A percentile compares a stretch with the other conserved stretches of the same genome.
phyloP scores from a whole-genome alignment of 1,140 invertebrate species.

The Monochamus saltuarius region DNA sequence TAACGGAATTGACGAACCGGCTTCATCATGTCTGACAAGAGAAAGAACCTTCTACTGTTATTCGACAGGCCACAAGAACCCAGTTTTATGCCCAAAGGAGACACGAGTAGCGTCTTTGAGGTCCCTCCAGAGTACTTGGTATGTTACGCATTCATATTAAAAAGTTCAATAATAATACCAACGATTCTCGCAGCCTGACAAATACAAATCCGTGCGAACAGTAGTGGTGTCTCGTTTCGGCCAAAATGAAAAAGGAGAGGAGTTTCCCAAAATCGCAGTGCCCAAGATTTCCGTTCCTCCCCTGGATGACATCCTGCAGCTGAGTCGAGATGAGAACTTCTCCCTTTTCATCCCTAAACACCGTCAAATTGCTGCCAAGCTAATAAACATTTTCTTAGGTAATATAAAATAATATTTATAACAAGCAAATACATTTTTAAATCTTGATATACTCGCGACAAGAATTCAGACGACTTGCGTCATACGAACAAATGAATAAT shows the following conservation, averaged over 20 bases:
- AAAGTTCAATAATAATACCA: too few species aligned
- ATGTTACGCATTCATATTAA: neutral
- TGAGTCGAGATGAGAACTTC: slow-evolving; percentile 69
- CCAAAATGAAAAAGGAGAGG: slow-evolving; percentile 51
- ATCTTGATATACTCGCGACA: too few species aligned
- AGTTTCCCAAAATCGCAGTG: slow-evolving; percentile 57
- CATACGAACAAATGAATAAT: too few species aligned
- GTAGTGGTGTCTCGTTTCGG: slow-evolving; percentile 58
- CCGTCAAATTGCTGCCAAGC: slow-evolving; percentile 63
- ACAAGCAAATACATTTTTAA: too few species aligned
- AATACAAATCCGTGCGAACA: slow-evolving; percentile 26
- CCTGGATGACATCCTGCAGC: slow-evolving; percentile 63
- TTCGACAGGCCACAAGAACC: slow-evolving; percentile 78
- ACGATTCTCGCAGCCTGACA: slow-evolving; percentile 3
- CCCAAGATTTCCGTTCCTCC: slow-evolving; percentile 69
- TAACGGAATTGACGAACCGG: too few species aligned
- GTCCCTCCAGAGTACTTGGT: slow-evolving; percentile 56
- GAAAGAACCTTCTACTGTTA: slow-evolving; percentile 44
- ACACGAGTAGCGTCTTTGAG: slow-evolving; percentile 60
- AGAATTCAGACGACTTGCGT: too few species aligned
- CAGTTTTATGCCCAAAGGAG: slow-evolving; percentile 63
- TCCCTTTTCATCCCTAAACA: slow-evolving; percentile 75
- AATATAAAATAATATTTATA: too few species aligned
- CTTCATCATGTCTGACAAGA: too few species aligned
- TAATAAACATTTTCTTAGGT: slow-evolving; percentile 75